Percentiles rank a stretch among this genome's conserved stretches.
phyloP scores from a whole-genome alignment of 2,888 invertebrate genomes.

The Mesorhabditis sp. region DNA sequence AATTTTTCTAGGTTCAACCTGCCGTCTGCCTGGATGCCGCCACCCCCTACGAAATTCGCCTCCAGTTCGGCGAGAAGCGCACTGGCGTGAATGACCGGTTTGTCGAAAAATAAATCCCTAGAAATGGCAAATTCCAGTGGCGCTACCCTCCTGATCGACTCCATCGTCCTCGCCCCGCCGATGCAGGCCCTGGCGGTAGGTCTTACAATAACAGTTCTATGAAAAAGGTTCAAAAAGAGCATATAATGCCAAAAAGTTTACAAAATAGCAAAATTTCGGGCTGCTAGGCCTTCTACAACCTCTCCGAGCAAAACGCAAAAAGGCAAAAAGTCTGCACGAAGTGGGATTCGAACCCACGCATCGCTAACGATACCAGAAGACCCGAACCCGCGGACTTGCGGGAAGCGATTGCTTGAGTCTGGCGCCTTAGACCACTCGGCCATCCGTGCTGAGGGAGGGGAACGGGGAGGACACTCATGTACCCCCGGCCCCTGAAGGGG shows the following conservation, averaged over 20 bases:
- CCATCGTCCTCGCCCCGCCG: slow-evolving; percentile 60
- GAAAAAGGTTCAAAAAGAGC: no score
- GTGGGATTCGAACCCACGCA: slow-evolving; percentile 31
- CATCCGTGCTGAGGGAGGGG: slow-evolving; percentile 30
- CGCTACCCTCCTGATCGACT: slow-evolving; percentile 83
- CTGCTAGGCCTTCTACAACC: no score
- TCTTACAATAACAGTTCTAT: no score
- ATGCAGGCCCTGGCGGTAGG: slow-evolving; percentile 58
- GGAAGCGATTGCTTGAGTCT: slow-evolving; percentile 56
- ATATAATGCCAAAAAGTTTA: slow-evolving; percentile 31
- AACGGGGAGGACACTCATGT: no score
- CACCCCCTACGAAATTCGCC: slow-evolving; percentile 76
- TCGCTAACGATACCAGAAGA: not conserved
- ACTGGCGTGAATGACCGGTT: slow-evolving; percentile 58
- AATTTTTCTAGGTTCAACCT: slow-evolving; percentile 67
- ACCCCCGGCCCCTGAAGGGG: no score
- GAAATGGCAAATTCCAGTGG: slow-evolving; percentile 12
- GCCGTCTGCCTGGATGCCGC: slow-evolving; percentile 84
- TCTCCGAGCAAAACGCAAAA: no score
- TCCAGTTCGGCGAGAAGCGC: slow-evolving; percentile 76
- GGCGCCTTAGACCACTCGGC: slow-evolving; percentile 60
- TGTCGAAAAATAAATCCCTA: not conserved
- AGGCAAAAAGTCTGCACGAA: slow-evolving; percentile 10
- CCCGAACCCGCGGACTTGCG: not conserved
- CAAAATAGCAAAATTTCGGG: not conserved